Evolutionary conservation across 2,888 invertebrate genomes (phyloP), one percentile per base, ranked within the genome.

Genomic region (Oxystoma pomonae): DNA sequence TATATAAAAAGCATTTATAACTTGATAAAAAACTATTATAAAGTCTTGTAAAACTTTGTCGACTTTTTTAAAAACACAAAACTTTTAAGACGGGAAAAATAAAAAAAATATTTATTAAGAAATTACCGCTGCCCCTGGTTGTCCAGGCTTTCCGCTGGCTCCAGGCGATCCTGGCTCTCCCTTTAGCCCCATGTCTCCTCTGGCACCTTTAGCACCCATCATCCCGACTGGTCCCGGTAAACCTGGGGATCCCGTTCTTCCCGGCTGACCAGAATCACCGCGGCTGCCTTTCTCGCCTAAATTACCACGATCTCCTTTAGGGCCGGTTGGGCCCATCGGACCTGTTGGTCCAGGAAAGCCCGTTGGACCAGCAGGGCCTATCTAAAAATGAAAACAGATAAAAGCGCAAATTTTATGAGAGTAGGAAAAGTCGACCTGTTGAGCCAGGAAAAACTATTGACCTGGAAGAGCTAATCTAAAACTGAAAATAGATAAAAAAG

Each of bases 111-210:
- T 50, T 12, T 9, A 9, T 50, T 12, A n/a, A 59, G 12, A 49
- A 77, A 80, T 81, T 81, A 91, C 92, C 64, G 86, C 82, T 65
- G 85, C 83, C 68, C 92, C 93, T 60, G 87, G 80, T 76, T 90
- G 88, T 73, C 93, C 93, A 1, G 90, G 89, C 68, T 90, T 80
- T 63, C 93, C 94, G 7, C 90, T 89, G 20, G 89, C 83, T n/a
- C 92, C 92, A 78, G 86, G 84, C 61, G 88, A 81, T 19, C 92
- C 92, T 35, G 82, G 74, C 71, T 92, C 91, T 60, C 92, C 92
- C 76, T 90, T 84, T n/a, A 83, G 78, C 5, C 93, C 93, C 53
- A 87, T 81, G 77, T 91, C 91, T 18, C 92, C 92, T 66, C 91
- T 83, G 7, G 84, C 84, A 18, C 92, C 92, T 75, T 92, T 92